phyloP scores from a whole-genome alignment of 2,888 invertebrate genomes.

The Aromia moschata region DNA sequence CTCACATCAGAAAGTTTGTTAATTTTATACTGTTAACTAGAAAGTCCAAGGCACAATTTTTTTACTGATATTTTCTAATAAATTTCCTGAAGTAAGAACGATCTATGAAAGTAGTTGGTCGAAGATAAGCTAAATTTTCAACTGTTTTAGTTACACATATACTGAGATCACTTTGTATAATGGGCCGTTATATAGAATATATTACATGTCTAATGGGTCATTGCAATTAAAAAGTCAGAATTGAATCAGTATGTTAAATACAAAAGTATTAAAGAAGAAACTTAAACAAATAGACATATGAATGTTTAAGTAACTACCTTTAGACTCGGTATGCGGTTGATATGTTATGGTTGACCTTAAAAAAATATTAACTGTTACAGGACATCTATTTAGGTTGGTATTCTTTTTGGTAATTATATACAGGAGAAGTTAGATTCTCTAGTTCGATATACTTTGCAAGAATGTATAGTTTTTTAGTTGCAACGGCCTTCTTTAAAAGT shows the following conservation, averaged over 20 bases:
- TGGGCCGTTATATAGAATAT: conserved; percentile 34
- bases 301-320: background rate
- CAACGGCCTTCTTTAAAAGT: conserved; percentile 19
- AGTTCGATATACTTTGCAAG: too few relatives aligned
- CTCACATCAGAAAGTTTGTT: conserved; percentile 46
- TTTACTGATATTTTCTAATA: conserved; percentile 45
- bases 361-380: background rate
- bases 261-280: background rate
- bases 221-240: conserved; percentile 27
- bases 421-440: too few relatives aligned
- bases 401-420: background rate
- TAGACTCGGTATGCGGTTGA: background rate
- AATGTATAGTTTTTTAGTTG: conserved; percentile 7
- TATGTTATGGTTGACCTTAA: background rate
- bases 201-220: conserved; percentile 26
- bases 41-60: conserved; percentile 59
- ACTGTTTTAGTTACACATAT: conserved; percentile 23
- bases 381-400: background rate
- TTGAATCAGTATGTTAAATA: background rate
- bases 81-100: conserved; percentile 37
- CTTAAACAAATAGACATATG: too few relatives aligned
- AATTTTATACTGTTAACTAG: conserved; percentile 42
- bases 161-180: conserved; percentile 40
- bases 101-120: conserved; percentile 27
- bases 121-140: conserved; percentile 19